Evolutionary conservation across 1,140 invertebrate species (phyloP).

Genomic region (Euglossa dilemma): DNA sequence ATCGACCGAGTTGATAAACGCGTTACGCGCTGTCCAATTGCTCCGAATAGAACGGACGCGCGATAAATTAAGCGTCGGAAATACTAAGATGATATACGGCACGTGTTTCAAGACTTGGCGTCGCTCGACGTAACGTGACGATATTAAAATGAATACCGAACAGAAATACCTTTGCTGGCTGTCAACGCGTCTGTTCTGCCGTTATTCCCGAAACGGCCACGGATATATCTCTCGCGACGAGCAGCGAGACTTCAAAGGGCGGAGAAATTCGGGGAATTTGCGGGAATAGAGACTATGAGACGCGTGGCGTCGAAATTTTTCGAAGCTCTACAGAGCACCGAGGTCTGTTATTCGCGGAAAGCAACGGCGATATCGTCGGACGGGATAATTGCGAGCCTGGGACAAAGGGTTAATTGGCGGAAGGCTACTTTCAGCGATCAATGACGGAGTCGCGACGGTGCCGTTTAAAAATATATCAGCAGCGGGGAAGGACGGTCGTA

Average conservation of each 20-base stretch:
- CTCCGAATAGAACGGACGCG: neutral
- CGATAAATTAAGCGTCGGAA: neutral
- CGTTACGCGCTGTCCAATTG: neutral
- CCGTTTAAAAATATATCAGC: constrained; percentile 58
- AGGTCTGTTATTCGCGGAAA: neutral
- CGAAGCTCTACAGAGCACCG: neutral
- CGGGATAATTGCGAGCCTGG: neutral
- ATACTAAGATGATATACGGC: neutral
- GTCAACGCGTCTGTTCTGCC: neutral
- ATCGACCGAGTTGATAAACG: neutral
- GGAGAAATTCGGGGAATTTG: neutral
- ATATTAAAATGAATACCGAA: neutral
- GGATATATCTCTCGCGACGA: neutral
- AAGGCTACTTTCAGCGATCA: neutral
- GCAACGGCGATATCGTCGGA: neutral
- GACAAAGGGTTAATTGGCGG: neutral
- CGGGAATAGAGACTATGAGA: no score
- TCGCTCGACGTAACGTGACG: neutral
- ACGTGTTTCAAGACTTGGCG: neutral
- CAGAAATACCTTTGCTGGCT: neutral
- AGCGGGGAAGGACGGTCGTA: constrained; percentile 65
- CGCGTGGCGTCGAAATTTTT: neutral
- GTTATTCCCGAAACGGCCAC: neutral
- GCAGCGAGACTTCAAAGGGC: neutral
- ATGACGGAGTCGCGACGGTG: constrained; percentile 29